phyloP scores from a whole-genome alignment of 1,140 invertebrate genomes.

The Arion vulgaris region DNA sequence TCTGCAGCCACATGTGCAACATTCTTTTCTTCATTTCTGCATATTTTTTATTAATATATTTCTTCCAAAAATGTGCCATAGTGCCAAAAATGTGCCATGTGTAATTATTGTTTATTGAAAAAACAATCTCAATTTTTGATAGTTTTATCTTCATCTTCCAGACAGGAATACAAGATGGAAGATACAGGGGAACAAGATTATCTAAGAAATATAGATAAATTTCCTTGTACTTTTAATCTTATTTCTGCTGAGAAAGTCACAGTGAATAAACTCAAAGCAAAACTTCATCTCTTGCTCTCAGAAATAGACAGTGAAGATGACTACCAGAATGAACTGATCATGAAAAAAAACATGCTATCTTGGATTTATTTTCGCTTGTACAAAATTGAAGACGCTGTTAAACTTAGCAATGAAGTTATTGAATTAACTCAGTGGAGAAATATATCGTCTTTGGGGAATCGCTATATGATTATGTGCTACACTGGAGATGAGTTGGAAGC shows the following conservation, averaged over 20 bases:
- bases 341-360: not conserved
- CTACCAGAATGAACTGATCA: not conserved
- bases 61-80: no score
- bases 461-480: not conserved
- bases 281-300: not conserved
- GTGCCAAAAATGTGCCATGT: no score
- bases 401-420: not conserved
- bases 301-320: not conserved
- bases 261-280: not conserved
- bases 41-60: no score
- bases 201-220: not conserved
- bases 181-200: not conserved
- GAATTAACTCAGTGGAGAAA: not conserved
- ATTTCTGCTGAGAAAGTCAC: not conserved
- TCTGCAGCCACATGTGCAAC: no score
- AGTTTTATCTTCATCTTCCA: no score
- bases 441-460: not conserved
- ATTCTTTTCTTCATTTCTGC: no score
- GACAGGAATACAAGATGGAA: no score
- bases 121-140: no score
- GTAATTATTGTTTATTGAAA: no score
- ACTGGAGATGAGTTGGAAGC: not conserved
- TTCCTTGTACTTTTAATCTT: conserved; percentile 9
- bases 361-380: not conserved
- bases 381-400: not conserved